These are phyloP conservation scores for Colletes latitarsis DNA, from an alignment of 1,140 invertebrate genomes.

Conservation along the genomic window DNA sequence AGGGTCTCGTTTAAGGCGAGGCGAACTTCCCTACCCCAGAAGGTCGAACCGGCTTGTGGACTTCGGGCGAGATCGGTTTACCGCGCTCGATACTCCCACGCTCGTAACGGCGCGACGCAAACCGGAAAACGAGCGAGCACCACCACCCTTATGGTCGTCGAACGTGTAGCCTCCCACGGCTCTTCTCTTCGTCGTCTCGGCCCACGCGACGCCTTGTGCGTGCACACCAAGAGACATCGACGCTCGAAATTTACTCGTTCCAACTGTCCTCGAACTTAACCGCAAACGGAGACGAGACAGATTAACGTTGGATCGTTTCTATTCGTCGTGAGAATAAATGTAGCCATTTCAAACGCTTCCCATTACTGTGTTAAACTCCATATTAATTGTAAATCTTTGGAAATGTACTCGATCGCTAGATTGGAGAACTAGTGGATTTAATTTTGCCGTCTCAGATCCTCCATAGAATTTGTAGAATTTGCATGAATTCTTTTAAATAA, in stretches of 20 bases:
- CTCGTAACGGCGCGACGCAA: not conserved
- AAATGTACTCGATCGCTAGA: too few relatives aligned
- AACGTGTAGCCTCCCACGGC: not conserved
- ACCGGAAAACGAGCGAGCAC: not conserved
- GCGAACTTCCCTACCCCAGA: slow-evolving; percentile 13
- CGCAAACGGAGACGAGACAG: slow-evolving; percentile 52
- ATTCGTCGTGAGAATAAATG: too few relatives aligned
- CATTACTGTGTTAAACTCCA: too few relatives aligned
- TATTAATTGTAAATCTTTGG: too few relatives aligned
- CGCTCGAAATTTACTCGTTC: slow-evolving; percentile 33
- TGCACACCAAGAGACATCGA: slow-evolving; percentile 30
- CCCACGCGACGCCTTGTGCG: not conserved
- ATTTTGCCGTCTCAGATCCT: too few relatives aligned
- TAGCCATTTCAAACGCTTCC: too few relatives aligned
- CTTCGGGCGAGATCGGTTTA: slow-evolving; percentile 35
- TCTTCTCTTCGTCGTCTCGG: not conserved
- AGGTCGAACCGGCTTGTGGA: slow-evolving; percentile 29
- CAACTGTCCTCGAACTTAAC: slow-evolving; percentile 64
- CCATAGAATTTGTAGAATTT: too few relatives aligned
- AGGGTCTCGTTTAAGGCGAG: slow-evolving; percentile 42
- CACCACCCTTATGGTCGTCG: not conserved
- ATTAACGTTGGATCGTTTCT: too few relatives aligned
- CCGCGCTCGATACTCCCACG: not conserved
- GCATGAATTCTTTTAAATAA: too few relatives aligned
- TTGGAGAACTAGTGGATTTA: too few relatives aligned